Evolutionary conservation across 2,888 invertebrate genomes (phyloP).

Genomic region (Cancer borealis): DNA sequence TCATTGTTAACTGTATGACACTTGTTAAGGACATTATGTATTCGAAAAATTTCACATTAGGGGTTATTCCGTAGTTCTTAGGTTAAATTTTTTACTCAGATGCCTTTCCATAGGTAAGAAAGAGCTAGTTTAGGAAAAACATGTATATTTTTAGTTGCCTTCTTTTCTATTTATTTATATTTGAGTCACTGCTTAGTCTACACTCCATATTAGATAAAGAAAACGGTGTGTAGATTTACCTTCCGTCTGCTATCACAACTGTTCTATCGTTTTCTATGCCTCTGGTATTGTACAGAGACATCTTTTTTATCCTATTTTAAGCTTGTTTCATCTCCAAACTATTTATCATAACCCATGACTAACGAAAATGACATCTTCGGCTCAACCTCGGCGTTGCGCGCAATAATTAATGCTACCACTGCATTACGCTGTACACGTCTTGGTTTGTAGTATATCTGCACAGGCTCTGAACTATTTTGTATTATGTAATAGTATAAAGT

Average conservation of each 20-base stretch:
- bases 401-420: neutral
- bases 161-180: neutral
- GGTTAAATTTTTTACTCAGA: neutral
- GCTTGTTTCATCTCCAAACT: neutral
- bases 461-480: slow-evolving; percentile 16
- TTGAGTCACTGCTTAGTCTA: neutral
- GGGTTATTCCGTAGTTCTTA: neutral
- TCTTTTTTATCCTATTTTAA: neutral
- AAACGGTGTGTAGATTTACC: neutral
- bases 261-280: neutral
- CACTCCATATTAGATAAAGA: neutral
- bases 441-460: slow-evolving; percentile 33
- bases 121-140: neutral
- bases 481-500: slow-evolving; percentile 46
- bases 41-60: neutral
- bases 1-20: neutral
- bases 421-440: slow-evolving; percentile 16
- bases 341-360: neutral
- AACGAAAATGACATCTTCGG: neutral
- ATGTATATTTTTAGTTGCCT: neutral
- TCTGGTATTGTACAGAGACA: neutral
- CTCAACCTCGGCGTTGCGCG: neutral
- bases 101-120: neutral
- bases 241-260: slow-evolving; percentile 39
- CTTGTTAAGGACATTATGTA: neutral